Evolutionary conservation across 2,797 vertebrate genomes (phyloP).

Genomic region (Sphenodon punctatus): DNA sequence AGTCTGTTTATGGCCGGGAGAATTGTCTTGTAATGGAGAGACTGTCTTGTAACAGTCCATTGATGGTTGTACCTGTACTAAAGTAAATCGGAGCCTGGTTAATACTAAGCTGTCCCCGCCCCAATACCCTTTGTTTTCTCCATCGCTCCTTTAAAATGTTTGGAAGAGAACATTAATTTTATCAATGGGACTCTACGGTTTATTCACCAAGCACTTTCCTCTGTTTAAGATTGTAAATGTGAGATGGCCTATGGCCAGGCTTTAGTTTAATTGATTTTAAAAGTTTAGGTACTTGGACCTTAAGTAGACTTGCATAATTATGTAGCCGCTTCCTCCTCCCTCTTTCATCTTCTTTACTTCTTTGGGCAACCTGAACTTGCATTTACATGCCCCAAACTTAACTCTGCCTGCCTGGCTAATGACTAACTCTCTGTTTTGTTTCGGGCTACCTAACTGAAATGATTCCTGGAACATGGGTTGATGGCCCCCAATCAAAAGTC

Average conservation of each 20-base stretch:
- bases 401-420: slow-evolving; percentile 2
- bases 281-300: too few species aligned
- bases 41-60: background rate
- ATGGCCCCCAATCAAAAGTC: background rate
- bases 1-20: slow-evolving; percentile 44
- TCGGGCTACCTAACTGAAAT: background rate
- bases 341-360: slow-evolving; percentile 16
- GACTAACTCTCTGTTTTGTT: background rate
- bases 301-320: fast-evolving
- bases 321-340: background rate
- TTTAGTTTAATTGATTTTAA: background rate
- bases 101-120: too few species aligned
- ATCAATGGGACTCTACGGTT: background rate
- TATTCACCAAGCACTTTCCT: background rate
- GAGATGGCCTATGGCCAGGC: background rate
- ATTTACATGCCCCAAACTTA: slow-evolving; percentile 10
- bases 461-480: background rate
- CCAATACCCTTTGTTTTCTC: too few species aligned
- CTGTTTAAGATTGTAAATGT: background rate
- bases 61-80: background rate
- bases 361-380: slow-evolving; percentile 9
- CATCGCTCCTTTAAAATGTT: background rate
- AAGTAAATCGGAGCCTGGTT: background rate
- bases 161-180: slow-evolving; percentile 52
- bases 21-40: slow-evolving; percentile 53